Evolutionary conservation across 2,797 vertebrate species (phyloP), one percentile per base, ranked within the genome.

Genomic region (Aeoliscus strigatus): DNA sequence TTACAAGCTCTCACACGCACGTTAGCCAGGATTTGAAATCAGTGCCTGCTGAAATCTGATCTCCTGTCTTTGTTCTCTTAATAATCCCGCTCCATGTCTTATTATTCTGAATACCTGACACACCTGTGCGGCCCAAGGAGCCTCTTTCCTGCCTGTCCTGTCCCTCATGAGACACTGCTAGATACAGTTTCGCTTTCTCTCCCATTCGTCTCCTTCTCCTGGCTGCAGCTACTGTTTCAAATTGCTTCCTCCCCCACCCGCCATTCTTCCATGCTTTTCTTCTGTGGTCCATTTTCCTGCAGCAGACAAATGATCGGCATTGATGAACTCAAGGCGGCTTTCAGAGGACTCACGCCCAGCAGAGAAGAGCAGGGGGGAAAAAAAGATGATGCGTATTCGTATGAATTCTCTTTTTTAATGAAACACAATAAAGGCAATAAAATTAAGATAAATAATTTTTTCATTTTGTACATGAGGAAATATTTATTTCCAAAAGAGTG

Each of bases 381-480:
- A 60, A 14, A 31, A 27, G 39, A 13, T 31, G 38, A 30, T 15
- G 3, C 46, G 8, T 24, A 58, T 75, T 70, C 68, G 62, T 80
- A 81, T 72, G 70, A 81, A 80, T 74, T 62, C 58, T 73, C 77
- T 78, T 60, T 81, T 87, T 90, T 88, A 84, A 87, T 89, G 72
- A 88, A 88, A 88, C 84, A 84, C 84, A 86, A 88, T 82, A 48
- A 87, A 86, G 81, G 84, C 86, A 88, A 88, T 87, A 88, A 89
- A 89, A 87, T 89, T 88, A 89, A 87, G 86, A 88, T 88, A 88
- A 89, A 89, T 88, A 88, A 75, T 80, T 82, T 54, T 67, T 68
- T 77, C 30, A 27, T 45, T 83, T 83, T 86, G 70, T 88, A 82
- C 86, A 89, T 50, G 70, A 73, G 81, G 84, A 89, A 88, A 89